Conservation (phyloP, 2,113 vertebrate species). For the Chloroceryle aenea region DNA sequence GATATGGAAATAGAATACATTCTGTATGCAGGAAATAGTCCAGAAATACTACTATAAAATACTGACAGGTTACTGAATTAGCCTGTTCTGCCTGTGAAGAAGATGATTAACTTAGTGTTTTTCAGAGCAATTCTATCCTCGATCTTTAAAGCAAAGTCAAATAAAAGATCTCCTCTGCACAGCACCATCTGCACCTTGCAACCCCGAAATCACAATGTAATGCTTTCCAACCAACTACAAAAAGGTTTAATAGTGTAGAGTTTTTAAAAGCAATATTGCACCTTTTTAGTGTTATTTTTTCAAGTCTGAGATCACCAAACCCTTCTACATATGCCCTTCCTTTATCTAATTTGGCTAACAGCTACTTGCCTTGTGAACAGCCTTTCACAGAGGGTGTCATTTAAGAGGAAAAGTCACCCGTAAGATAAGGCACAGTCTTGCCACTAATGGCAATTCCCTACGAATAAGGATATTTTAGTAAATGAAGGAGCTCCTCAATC, state of each 20-base stretch:
- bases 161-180: neutral
- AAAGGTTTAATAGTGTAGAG: neutral
- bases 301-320: neutral
- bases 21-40: neutral
- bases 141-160: neutral
- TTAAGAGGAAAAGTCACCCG: conserved; percentile 76
- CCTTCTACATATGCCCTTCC: neutral
- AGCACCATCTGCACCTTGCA: neutral
- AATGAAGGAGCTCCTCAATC: conserved; percentile 75
- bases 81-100: neutral
- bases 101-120: neutral
- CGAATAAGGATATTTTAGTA: conserved; percentile 74
- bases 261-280: neutral
- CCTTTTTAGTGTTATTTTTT: neutral
- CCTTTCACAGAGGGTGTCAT: conserved; percentile 71
- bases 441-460: conserved; percentile 78
- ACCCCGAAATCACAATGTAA: neutral
- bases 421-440: conserved; percentile 47
- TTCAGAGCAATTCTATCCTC: neutral
- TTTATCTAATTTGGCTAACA: conserved; percentile 64
- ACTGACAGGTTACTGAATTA: neutral
- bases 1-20: neutral
- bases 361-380: conserved; percentile 71
- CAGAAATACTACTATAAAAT: neutral
- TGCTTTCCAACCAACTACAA: neutral